Evolutionary conservation across 1,140 invertebrate genomes (phyloP), one percentile per base, ranked within the genome.

Genomic region (Polypedilum pembai): DNA sequence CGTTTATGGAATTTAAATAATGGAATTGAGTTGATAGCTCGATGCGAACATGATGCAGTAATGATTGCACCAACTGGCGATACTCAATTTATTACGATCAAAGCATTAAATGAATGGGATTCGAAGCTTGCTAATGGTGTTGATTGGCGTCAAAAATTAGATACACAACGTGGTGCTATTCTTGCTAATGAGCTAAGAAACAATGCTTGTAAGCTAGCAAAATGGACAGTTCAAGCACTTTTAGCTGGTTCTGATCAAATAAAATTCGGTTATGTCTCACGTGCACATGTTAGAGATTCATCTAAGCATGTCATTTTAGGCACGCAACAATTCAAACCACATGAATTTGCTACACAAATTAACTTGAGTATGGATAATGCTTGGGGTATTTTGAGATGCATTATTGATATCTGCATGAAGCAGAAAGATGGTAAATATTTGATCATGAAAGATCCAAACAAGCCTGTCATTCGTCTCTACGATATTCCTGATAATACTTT

Each of bases 321-420:
- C 33, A 99, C 96, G 4, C 97, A 99, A 83, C 97, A 99, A 82
- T 99, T 98, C 83, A 98, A 97, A 80, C 98, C 98, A 1, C 91
- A 92, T 78, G 98, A 99, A 85, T 99, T 99, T 84, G 97, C 97
- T 7, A 94, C 93, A 3, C 98, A 99, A 84, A 99, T 99, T 78
- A 99, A 98, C 85, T 84, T 99, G 76, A 99, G 97, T 80, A 97
- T 99, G 95, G 98, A 99, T 81, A 99, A 99, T 83, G 96, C 94
- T 1, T 99, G 98, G 98, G 98, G 97, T 76, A 94, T 99, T 74
- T 83, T 99, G n/a, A 87, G 97, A 5, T 99, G 96, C 81, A 97
- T 99, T 77, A 93, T 99, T 79, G 97, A 99, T 81, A 92, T 97
- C 75, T 96, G 96, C 77, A 95, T 98, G 93, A 97, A 97, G 81